These are phyloP conservation scores for Gnathonemus echidnorhynchus DNA, from an alignment of 2,113 vertebrate genomes.

Conservation along the genomic window DNA sequence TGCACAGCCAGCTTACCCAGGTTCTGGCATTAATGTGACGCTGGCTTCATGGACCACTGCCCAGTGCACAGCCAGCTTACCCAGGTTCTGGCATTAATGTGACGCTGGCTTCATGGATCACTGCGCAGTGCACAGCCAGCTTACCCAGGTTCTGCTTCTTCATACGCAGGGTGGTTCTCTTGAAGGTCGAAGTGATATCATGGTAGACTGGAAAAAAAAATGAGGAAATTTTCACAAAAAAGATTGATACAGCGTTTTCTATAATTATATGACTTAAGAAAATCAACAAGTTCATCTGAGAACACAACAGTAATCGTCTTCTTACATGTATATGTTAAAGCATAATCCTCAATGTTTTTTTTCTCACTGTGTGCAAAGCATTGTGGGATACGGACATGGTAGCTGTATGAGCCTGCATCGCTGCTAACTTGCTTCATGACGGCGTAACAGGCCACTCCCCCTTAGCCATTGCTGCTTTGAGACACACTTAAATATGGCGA, in stretches of 20 bases:
- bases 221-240: background rate
- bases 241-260: background rate
- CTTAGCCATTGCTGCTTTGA: background rate
- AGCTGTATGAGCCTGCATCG: background rate
- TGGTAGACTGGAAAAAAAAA: conserved; percentile 74
- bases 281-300: background rate
- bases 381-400: background rate
- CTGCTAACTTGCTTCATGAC: background rate
- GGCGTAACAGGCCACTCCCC: background rate
- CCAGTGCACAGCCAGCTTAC: conserved; percentile 48
- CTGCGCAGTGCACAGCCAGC: conserved; percentile 1
- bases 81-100: conserved; percentile 59
- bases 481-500: background rate
- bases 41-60: conserved; percentile 20
- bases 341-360: background rate
- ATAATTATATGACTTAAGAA: background rate
- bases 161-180: conserved; percentile 78
- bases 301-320: background rate
- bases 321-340: background rate
- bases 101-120: conserved; percentile 18
- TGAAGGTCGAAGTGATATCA: conserved; percentile 75
- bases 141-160: conserved; percentile 84
- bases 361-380: background rate
- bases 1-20: conserved; percentile 53
- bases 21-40: too few relatives aligned